Base-by-base conservation (phyloP, 1,140 invertebrate genomes). In the Matsumurasca onukii region DNA sequence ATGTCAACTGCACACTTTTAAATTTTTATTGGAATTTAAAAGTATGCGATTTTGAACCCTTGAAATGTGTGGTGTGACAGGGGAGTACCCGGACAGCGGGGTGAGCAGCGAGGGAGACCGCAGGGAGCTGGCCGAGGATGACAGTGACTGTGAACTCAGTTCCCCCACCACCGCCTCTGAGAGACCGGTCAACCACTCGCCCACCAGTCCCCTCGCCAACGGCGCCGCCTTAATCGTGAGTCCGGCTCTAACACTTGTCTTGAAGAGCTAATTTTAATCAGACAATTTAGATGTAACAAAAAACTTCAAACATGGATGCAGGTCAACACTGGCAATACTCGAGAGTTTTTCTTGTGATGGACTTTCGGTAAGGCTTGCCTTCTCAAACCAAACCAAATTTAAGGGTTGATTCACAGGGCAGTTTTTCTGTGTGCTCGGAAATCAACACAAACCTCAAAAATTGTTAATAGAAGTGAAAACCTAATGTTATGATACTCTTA, bases 71-170 rank as follows among this genome's bases (percentile, higher is more conserved):
- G n/a, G n/a, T n/a, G n/a, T n/a, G n/a, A n/a, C 61, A 49, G 84
- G 78, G 59, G 87, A 89, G 66, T 87, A 85, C 77, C 83, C 85
- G 27, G 89, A 91, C 71, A 89, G 85, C 76, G 86, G 86, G 66
- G 80, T 84, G 17, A 82, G 84, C 49, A 88, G 86, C 73, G 89
- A 91, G 74, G 81, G 84, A 69, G 87, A 89, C 75, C 75, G 80
- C 64, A 81, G 83, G 59, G 83, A 85, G 57, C 85, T 89, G 75
- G 85, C 85, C 22, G 90, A 91, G 75, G 89, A 88, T 52, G 90
- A 92, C 68, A 87, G 85, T 73, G 89, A 91, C 70, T 78, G 78
- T 70, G 81, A 82, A 31, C 75, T 68, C 3, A 70, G 55, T 45
- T 73, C 73, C 57, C 67, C 70, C 34, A 34, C 67, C 29, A 22